These are phyloP conservation scores for Lepidothrix coronata DNA, from an alignment of 2,113 vertebrate species.

Conservation along the genomic window DNA sequence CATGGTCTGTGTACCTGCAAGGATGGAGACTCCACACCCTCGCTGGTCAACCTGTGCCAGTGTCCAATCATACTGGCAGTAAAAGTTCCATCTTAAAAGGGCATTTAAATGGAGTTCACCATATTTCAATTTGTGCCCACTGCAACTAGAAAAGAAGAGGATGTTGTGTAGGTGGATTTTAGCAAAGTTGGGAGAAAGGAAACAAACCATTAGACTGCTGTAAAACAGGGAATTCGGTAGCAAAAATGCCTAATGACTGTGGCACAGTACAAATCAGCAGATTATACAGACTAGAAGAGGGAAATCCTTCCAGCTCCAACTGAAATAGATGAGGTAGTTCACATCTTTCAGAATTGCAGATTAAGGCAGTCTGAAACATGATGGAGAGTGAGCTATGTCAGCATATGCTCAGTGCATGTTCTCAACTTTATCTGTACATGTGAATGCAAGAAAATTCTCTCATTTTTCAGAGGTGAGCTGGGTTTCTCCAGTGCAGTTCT, in stretches of 20 bases:
- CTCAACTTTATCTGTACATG: neutral
- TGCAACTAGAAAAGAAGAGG: neutral
- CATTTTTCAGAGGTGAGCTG: neutral
- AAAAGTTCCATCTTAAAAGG: neutral
- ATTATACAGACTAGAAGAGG: neutral
- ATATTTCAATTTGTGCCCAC: neutral
- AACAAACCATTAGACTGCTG: neutral
- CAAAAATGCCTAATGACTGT: neutral
- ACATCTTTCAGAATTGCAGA: neutral
- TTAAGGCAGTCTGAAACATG: neutral
- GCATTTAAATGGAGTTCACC: neutral
- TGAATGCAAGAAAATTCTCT: neutral
- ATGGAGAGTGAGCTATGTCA: neutral
- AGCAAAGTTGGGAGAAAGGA: neutral
- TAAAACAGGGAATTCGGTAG: neutral
- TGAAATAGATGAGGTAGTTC: constrained; percentile 36
- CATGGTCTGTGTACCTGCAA: accelerated
- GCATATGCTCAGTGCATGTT: neutral
- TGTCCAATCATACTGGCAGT: neutral
- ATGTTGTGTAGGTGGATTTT: neutral
- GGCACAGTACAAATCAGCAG: neutral
- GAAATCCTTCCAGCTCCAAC: constrained; percentile 5
- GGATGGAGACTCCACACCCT: neutral
- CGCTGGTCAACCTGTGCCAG: neutral
- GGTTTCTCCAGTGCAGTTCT: constrained; percentile 10